Conservation (phyloP, 2,888 invertebrate genomes). For the Dicyrtomina minuta region DNA sequence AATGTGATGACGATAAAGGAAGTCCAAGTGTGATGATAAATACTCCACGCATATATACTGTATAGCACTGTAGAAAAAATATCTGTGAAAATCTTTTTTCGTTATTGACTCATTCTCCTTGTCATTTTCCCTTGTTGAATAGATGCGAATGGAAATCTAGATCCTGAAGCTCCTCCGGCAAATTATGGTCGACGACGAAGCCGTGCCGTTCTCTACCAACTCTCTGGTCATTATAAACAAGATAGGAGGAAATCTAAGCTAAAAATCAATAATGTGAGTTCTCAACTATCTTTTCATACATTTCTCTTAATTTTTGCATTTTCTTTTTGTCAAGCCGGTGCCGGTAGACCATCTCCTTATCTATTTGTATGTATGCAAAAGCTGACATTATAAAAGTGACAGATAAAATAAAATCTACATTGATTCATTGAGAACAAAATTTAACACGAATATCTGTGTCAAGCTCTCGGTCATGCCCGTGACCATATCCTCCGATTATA, state of each 20-base stretch:
- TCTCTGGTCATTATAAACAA: slow-evolving; percentile 94
- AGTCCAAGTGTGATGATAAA: too few relatives aligned
- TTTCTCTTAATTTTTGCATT: not conserved
- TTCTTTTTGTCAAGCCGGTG: not conserved
- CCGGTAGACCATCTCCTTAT: not conserved
- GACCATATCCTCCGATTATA: not conserved
- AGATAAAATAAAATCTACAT: too few relatives aligned
- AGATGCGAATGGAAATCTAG: slow-evolving; percentile 78
- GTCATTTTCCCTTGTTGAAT: slow-evolving; percentile 54
- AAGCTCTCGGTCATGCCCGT: not conserved
- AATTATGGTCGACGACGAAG: slow-evolving; percentile 90
- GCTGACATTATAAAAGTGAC: too few relatives aligned
- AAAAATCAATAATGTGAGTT: slow-evolving; percentile 90
- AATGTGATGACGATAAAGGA: too few relatives aligned
- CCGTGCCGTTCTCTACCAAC: slow-evolving; percentile 91
- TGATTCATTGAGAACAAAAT: not conserved
- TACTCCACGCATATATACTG: too few relatives aligned
- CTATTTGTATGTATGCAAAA: not conserved
- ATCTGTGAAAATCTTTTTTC: too few relatives aligned
- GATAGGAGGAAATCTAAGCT: slow-evolving; percentile 82
- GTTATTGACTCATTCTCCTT: too few relatives aligned
- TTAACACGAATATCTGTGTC: not conserved
- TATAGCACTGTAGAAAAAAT: too few relatives aligned
- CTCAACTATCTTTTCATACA: not conserved
- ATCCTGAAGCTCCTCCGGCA: slow-evolving; percentile 75